These are phyloP conservation scores for Drosophila malerkotliana DNA, from an alignment of 1,140 invertebrate species.

Conservation along the genomic window DNA sequence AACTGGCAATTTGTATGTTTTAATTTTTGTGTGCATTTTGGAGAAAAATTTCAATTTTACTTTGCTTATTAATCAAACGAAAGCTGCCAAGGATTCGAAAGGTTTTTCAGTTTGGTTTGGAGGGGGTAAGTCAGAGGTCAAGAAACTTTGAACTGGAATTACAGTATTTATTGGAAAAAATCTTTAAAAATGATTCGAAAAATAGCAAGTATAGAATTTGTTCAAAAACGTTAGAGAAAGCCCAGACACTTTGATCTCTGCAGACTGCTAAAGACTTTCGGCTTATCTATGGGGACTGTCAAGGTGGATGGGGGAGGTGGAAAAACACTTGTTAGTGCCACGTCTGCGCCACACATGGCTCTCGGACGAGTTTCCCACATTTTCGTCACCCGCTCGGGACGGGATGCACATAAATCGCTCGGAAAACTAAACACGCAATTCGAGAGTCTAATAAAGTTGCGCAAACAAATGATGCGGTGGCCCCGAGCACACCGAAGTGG, in stretches of 20 bases:
- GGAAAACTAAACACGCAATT: slow-evolving; percentile 80
- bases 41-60: slow-evolving; percentile 71
- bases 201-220: too few species aligned
- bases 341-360: slow-evolving; percentile 61
- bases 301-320: background rate
- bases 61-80: slow-evolving; percentile 79
- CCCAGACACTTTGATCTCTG: slow-evolving; percentile 20
- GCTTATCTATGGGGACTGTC: slow-evolving; percentile 21
- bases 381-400: slow-evolving; percentile 58
- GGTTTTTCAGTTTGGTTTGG: slow-evolving; percentile 1
- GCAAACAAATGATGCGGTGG: slow-evolving; percentile 82
- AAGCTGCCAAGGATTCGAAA: slow-evolving; percentile 15
- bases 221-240: background rate
- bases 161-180: background rate
- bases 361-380: slow-evolving; percentile 68
- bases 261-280: slow-evolving; percentile 44
- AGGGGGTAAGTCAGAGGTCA: slow-evolving; percentile 15
- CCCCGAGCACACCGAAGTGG: slow-evolving; percentile 70
- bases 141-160: slow-evolving; percentile 1
- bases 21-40: slow-evolving; percentile 77
- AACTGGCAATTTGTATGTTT: slow-evolving; percentile 82
- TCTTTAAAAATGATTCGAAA: background rate
- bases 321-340: slow-evolving; percentile 61
- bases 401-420: slow-evolving; percentile 69
- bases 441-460: slow-evolving; percentile 82